phyloP scores from a whole-genome alignment of 2,113 vertebrate species.

The Coreoperca whiteheadi region DNA sequence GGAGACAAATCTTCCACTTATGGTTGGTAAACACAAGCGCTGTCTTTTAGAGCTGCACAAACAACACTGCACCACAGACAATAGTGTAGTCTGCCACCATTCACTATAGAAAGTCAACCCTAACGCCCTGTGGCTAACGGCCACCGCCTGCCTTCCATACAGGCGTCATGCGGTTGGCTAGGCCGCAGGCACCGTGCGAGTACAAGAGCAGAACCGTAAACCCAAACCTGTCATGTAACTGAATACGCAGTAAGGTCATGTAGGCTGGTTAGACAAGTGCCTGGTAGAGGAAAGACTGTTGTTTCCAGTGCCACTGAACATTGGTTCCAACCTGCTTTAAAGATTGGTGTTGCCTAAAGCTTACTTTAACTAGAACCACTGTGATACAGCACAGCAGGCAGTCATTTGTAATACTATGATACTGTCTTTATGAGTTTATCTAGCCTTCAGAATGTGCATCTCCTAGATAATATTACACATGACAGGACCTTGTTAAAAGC shows the following conservation, averaged over 20 bases:
- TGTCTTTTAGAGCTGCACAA: slow-evolving; percentile 74
- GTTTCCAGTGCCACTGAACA: background rate
- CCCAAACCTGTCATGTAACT: slow-evolving; percentile 44
- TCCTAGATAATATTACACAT: background rate
- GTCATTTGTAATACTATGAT: background rate
- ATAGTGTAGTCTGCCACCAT: slow-evolving; percentile 74
- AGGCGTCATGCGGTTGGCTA: slow-evolving; percentile 68
- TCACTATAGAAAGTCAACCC: slow-evolving; percentile 71
- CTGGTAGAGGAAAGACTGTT: slow-evolving; percentile 4
- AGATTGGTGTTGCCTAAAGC: no score
- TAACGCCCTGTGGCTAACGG: slow-evolving; percentile 61
- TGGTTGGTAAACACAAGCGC: slow-evolving; percentile 70
- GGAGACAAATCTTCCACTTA: slow-evolving; percentile 80
- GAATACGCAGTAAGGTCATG: slow-evolving; percentile 30
- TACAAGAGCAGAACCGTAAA: slow-evolving; percentile 58
- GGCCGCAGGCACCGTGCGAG: slow-evolving; percentile 65
- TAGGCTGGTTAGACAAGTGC: slow-evolving; percentile 14
- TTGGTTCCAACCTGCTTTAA: background rate
- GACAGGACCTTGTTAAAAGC: background rate
- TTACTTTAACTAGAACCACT: background rate
- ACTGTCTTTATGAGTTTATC: background rate
- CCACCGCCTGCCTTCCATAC: slow-evolving; percentile 60
- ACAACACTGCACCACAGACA: slow-evolving; percentile 76
- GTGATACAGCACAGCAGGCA: background rate
- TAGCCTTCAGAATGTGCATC: background rate